Conservation (phyloP, 2,113 vertebrate species). For the Cyphomyrus discorhynchus region DNA sequence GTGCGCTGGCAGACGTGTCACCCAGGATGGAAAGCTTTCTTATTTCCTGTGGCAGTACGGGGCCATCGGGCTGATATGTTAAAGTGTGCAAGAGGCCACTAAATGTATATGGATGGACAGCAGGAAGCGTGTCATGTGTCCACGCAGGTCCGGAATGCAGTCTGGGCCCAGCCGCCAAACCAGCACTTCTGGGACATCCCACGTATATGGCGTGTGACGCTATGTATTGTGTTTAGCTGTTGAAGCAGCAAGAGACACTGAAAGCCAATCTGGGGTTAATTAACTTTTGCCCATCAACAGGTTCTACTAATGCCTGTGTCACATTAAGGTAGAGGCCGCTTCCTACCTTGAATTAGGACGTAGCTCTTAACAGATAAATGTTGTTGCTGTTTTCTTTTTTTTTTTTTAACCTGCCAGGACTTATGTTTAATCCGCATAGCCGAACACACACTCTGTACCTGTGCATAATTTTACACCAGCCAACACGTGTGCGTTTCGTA, state of each 20-base stretch:
- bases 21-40: neutral
- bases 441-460: neutral
- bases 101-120: neutral
- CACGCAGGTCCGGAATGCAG: neutral
- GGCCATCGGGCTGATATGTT: neutral
- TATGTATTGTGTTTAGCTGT: neutral
- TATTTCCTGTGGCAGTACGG: neutral
- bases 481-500: neutral
- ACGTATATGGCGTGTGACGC: neutral
- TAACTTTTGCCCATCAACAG: slow-evolving; percentile 42
- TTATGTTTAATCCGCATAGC: neutral
- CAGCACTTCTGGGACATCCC: neutral
- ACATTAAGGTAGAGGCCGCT: neutral
- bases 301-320: slow-evolving; percentile 8
- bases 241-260: neutral
- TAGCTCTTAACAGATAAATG: neutral
- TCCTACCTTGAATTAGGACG: neutral
- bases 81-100: neutral
- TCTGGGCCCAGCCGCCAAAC: neutral
- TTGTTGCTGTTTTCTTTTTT: neutral
- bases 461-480: neutral
- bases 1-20: neutral
- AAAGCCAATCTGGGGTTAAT: neutral
- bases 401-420: neutral
- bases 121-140: neutral